These are phyloP conservation scores for Toxonevra muliebris DNA, from an alignment of 2,888 invertebrate genomes.

Conservation along the genomic window DNA sequence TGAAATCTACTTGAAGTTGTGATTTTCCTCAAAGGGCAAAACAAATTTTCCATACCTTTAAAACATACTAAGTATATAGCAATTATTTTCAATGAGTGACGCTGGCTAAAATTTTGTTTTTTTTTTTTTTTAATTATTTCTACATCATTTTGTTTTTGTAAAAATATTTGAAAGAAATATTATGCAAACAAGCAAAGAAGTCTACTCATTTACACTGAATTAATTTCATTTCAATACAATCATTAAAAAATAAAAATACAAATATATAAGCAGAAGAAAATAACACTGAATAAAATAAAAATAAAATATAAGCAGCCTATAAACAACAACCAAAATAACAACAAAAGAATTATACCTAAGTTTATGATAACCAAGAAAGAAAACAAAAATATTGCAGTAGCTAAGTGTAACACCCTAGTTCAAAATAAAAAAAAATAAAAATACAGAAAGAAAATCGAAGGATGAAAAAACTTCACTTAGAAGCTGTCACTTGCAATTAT, in stretches of 20 bases:
- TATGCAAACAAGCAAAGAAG: no score
- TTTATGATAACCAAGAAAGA: no score
- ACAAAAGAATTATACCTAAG: constrained; percentile 2
- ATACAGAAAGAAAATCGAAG: background rate
- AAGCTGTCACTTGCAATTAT: constrained; percentile 61
- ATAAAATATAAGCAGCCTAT: background rate
- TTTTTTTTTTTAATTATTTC: no score
- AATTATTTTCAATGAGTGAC: no score
- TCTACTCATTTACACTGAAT: constrained; percentile 57
- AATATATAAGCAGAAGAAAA: constrained; percentile 46
- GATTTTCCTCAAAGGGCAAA: no score
- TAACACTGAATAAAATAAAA: constrained; percentile 2
- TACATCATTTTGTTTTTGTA: no score
- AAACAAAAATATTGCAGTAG: constrained; percentile 2
- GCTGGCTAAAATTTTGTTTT: background rate
- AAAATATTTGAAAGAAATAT: no score
- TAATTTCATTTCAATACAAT: constrained; percentile 44
- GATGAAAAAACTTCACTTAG: constrained; percentile 26
- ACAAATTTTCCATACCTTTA: no score
- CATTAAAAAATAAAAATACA: background rate
- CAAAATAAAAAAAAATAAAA: background rate
- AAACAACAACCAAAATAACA: constrained; percentile 35
- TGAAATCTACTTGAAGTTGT: no score
- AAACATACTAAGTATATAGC: no score
- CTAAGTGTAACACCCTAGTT: background rate